Evolutionary conservation across 1,140 invertebrate species (phyloP), one percentile per base, ranked within the genome.

Genomic region (Drosophila parvula): DNA sequence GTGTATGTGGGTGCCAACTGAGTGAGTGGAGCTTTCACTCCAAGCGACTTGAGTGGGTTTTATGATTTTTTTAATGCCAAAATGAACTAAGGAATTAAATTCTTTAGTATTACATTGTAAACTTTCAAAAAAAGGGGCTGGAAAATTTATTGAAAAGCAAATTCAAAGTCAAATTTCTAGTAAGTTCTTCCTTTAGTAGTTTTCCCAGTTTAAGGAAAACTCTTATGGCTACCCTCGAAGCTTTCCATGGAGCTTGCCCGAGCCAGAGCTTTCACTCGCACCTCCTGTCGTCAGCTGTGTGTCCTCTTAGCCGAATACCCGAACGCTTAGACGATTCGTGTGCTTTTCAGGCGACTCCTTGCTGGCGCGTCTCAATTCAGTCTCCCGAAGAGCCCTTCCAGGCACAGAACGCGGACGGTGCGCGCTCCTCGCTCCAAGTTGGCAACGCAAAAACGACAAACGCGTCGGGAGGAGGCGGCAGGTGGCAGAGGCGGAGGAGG

Each of bases 361-460:
- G 34, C 34, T 53, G 27, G 47, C 12, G 43, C 18, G 51, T 59
- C 76, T 77, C 62, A n/a, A 61, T 59, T 65, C 80, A 86, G 83
- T 86, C 83, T 89, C 79, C 79, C 79, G 53, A 78, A 77, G 80
- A 88, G 73, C 70, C 86, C 78, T 62, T 81, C 64, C 79, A 74
- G 80, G 74, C 71, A 77, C 76, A 70, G 64, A 74, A 67, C 70
- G 77, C 81, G 74, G 74, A 69, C 47, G 59, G 62, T 81, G 73
- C 62, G 63, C 59, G 58, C 62, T 86, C 76, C 74, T 75, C 44
- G 61, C 36, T 63, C 44, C 55, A 71, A 60, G 78, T 86, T 84
- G 69, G 78, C 78, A 84, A 85, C 81, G 74, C 81, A 81, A 56
- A 55, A 81, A 68, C 60, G 67, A 69, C 70, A 61, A 53, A 38